These are phyloP conservation scores for Dinoponera quadriceps DNA, from an alignment of 1,140 invertebrate genomes.

Conservation along the genomic window DNA sequence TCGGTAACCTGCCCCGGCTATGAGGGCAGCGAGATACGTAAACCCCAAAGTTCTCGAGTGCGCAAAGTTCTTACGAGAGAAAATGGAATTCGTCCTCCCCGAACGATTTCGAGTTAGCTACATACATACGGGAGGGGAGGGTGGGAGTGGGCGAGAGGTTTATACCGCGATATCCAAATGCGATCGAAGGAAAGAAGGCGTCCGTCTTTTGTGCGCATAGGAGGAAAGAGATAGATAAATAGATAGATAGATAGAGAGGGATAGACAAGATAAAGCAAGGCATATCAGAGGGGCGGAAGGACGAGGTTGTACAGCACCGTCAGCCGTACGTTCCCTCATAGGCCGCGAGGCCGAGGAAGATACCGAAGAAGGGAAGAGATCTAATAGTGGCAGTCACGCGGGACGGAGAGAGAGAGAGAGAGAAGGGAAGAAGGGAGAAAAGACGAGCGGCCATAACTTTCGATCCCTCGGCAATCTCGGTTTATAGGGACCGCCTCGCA, in stretches of 20 bases:
- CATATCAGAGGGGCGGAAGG: not conserved
- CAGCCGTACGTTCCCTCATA: slow-evolving; percentile 62
- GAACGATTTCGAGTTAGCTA: slow-evolving; percentile 40
- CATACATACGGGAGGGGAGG: not conserved
- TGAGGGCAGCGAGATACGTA: slow-evolving; percentile 12
- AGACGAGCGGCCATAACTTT: slow-evolving; percentile 70
- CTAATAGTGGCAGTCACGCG: slow-evolving; percentile 21
- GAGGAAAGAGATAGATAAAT: no score
- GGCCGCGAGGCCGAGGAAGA: slow-evolving; percentile 44
- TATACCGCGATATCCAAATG: slow-evolving; percentile 64
- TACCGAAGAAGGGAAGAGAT: slow-evolving; percentile 24
- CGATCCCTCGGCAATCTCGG: slow-evolving; percentile 74
- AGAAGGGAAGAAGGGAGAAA: not conserved
- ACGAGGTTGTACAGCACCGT: slow-evolving; percentile 34
- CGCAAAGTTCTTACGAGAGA: slow-evolving; percentile 59
- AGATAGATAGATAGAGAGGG: not conserved
- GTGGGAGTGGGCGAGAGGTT: slow-evolving; percentile 1
- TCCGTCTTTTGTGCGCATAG: not conserved
- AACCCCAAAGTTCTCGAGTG: slow-evolving; percentile 51
- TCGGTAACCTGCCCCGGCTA: slow-evolving; percentile 6
- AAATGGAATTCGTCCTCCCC: slow-evolving; percentile 64
- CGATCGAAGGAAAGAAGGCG: slow-evolving; percentile 51
- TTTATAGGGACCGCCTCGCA: slow-evolving; percentile 73
- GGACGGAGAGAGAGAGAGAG: not conserved
- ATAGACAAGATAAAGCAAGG: not conserved